phyloP scores from a whole-genome alignment of 37 sponge, comb jelly and placozoan genomes.

The Ianthella basta region DNA sequence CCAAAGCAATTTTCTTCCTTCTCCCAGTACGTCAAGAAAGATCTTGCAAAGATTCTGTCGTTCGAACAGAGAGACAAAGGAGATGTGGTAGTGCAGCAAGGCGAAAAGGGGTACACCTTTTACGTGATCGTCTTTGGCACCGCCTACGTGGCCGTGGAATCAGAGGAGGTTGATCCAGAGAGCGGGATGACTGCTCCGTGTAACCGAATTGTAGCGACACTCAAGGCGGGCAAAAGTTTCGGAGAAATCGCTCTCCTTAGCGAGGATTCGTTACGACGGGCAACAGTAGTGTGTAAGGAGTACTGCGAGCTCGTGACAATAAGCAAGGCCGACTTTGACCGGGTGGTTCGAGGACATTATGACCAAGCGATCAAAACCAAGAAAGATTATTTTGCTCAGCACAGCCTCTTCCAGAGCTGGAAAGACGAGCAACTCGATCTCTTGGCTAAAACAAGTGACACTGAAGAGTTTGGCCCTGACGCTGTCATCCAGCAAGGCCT shows the following conservation, averaged over 20 bases:
- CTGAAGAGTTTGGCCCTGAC: conserved; percentile 49
- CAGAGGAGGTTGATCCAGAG: conserved; percentile 41
- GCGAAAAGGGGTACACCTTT: conserved; percentile 71
- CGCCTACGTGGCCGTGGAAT: conserved; percentile 57
- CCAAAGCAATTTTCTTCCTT: conserved; percentile 66
- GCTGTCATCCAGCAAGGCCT: conserved; percentile 69
- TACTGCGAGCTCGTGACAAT: conserved; percentile 70
- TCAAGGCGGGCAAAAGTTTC: conserved; percentile 75
- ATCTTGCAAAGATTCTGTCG: conserved; percentile 65
- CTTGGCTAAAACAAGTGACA: conserved; percentile 53
- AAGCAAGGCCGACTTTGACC: conserved; percentile 73
- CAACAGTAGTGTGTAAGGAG: conserved; percentile 79
- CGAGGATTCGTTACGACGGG: conserved; percentile 42
- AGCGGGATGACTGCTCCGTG: conserved; percentile 7
- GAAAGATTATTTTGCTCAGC: conserved; percentile 34
- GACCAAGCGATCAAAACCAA: conserved; percentile 55
- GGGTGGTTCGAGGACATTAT: conserved; percentile 41
- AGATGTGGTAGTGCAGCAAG: conserved; percentile 70
- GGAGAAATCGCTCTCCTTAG: conserved; percentile 85
- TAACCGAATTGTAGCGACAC: conserved; percentile 59
- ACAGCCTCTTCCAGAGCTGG: conserved; percentile 51
- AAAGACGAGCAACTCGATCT: neutral
- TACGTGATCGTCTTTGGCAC: conserved; percentile 83
- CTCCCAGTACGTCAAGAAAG: conserved; percentile 57
- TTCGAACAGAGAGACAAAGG: conserved; percentile 73